phyloP scores from a whole-genome alignment of 2,113 vertebrate genomes.

The Python bivittatus region DNA sequence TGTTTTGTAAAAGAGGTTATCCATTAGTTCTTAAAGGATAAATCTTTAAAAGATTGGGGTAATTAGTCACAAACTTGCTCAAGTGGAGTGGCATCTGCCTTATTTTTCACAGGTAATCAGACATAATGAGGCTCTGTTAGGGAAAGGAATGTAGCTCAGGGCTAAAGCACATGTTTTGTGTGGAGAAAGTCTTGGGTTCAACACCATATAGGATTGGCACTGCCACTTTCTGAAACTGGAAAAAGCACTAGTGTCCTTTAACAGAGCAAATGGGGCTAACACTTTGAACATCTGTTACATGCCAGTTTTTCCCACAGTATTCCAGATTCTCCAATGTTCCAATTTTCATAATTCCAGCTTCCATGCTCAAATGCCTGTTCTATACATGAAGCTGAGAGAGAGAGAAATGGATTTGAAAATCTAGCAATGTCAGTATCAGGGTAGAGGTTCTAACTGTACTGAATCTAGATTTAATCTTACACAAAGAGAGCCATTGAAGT shows the following conservation, averaged over 20 bases:
- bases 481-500: not conserved
- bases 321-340: not conserved
- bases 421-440: not conserved
- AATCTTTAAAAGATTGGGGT: not conserved
- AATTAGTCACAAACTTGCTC: not conserved
- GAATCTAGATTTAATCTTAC: not conserved
- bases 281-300: not conserved
- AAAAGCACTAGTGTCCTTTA: not conserved
- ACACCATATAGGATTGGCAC: not conserved
- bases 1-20: not conserved
- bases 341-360: not conserved
- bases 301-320: not conserved
- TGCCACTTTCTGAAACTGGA: not conserved
- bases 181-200: not conserved
- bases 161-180: not conserved
- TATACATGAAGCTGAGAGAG: not conserved
- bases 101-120: not conserved
- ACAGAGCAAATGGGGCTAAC: not conserved
- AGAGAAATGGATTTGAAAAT: not conserved
- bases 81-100: not conserved
- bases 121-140: not conserved
- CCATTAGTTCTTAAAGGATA: not conserved
- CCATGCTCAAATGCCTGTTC: not conserved
- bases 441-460: not conserved
- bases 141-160: not conserved